Evolutionary conservation across 2,113 vertebrate species (phyloP).

Genomic region (Lathamus discolor): DNA sequence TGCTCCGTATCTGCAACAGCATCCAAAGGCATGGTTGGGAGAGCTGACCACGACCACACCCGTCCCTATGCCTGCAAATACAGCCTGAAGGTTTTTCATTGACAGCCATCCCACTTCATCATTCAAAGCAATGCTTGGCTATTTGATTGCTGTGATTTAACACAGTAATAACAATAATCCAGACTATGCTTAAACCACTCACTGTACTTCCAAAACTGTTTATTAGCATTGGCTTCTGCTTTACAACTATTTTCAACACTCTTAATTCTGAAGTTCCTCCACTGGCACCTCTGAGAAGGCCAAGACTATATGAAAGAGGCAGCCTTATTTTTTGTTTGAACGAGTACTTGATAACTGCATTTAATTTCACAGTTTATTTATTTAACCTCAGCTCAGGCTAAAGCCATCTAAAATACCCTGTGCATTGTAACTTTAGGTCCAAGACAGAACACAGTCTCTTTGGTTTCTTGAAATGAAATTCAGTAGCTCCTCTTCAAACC

Average conservation of each 20-base stretch:
- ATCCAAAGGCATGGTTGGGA: constrained; percentile 59
- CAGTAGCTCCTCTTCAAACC: neutral
- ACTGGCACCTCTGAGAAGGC: constrained; percentile 17
- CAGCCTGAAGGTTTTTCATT: constrained; percentile 49
- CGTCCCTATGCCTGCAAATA: neutral
- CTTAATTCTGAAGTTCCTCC: constrained; percentile 55
- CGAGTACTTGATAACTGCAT: constrained; percentile 27
- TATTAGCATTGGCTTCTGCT: constrained; percentile 73
- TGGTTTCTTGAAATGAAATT: neutral
- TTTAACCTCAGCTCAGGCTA: constrained; percentile 23
- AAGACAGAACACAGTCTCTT: neutral
- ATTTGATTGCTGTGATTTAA: constrained; percentile 68
- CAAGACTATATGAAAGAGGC: constrained; percentile 24
- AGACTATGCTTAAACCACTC: constrained; percentile 61
- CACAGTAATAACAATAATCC: constrained; percentile 67
- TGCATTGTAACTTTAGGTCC: neutral
- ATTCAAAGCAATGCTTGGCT: constrained; percentile 53
- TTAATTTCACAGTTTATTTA: constrained; percentile 33
- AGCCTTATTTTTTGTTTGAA: constrained; percentile 36
- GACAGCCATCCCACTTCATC: constrained; percentile 40
- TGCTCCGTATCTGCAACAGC: constrained; percentile 38
- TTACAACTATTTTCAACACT: constrained; percentile 67
- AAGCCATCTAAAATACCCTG: neutral
- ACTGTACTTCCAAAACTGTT: constrained; percentile 62
- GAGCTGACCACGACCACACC: constrained; percentile 37